phyloP scores from a whole-genome alignment of 2,113 vertebrate species.

The Emydura subglobosa region DNA sequence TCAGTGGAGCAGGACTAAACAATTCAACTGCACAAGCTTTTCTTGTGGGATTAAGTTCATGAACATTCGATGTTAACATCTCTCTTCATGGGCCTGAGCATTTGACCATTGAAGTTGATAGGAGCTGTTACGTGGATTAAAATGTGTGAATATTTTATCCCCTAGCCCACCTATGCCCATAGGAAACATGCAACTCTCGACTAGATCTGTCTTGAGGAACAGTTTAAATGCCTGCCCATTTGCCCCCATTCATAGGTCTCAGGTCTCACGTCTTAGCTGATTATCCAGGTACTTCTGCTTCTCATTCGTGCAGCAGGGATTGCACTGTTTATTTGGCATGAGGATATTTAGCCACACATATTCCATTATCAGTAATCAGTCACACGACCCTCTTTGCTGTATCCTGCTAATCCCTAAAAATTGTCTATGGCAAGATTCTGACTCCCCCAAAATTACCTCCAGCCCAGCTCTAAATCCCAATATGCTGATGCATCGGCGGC shows the following conservation, averaged over 20 bases:
- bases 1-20: not conserved
- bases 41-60: not conserved
- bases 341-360: not conserved
- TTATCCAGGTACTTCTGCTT: not conserved
- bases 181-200: constrained; percentile 17
- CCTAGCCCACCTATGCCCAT: not conserved
- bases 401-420: not conserved
- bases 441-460: not conserved
- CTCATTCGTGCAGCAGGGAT: not conserved
- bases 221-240: constrained; percentile 67
- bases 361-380: not conserved
- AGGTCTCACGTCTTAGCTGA: not conserved
- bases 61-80: constrained; percentile 28
- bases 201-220: constrained; percentile 32
- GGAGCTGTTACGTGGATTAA: constrained; percentile 21
- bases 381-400: not conserved
- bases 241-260: constrained; percentile 8
- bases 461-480: not conserved
- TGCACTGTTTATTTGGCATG: rapidly evolving
- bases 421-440: not conserved
- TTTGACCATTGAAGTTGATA: constrained; percentile 24
- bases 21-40: not conserved
- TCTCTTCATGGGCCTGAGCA: not conserved
- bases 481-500: not conserved
- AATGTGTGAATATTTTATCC: constrained; percentile 8